Evolutionary conservation across 2,113 vertebrate genomes (phyloP), one percentile per base, ranked within the genome.

Genomic region (Phylloscopus trochilus): DNA sequence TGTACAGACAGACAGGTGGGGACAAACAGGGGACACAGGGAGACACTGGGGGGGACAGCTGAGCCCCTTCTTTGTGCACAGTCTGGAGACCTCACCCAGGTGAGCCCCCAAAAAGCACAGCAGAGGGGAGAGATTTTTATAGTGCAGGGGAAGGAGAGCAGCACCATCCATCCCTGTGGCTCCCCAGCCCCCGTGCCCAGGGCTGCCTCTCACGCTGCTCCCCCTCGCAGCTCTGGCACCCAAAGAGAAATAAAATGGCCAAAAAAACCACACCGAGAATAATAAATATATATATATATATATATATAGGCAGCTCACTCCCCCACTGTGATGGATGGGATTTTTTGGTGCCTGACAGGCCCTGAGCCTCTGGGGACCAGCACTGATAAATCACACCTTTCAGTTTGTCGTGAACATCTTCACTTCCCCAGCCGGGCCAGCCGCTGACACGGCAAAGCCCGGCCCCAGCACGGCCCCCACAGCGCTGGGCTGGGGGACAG

Each of bases 311-410:
- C 51, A 64, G 77, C 41, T 69, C 69, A 49, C 12, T 31, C 30
- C 44, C 5, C 7, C 5, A 0, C 26, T 28, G 55, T 81, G 89
- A 95, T 90, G 21, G 30, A 94, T 94, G 84, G 92, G 84, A 73
- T 59, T 87, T 80, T 93, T 89, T 80, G 81, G 91, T 90, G 74
- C 87, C 96, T 94, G 89, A 94, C 90, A 95, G 51, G n/a, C 49
- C 63, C 68, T 10, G 7, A 82, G 74, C 89, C 94, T 93, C 93
- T 52, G 76, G 89, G 92, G 96, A 97, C 37, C 53, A 11, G 74
- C 52, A 46, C 13, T 97, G 97, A 98, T 95, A 96, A 97, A 97
- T 96, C 91, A 15, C 95, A 97, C 86, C 94, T 97, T 92, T 96
- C 96, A 95, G 80, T 64, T 74, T 21, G 13, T 79, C 3, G 1